Evolutionary conservation across 2,888 invertebrate species (phyloP), one percentile per base, ranked within the genome.

Genomic region (Pegoplata infirma): DNA sequence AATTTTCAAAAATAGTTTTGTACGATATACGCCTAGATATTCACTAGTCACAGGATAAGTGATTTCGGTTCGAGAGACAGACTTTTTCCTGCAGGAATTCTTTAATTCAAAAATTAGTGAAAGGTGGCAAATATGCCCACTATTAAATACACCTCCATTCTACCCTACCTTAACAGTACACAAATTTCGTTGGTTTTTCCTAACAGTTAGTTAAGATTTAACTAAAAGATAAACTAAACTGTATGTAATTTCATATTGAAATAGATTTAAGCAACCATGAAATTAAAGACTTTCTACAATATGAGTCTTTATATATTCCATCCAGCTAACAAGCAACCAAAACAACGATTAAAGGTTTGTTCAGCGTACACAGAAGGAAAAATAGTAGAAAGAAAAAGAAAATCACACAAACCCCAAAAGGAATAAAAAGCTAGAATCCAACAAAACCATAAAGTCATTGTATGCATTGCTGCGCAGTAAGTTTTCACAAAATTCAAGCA

Each of bases 191-290:
- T n/a, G n/a, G n/a, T 67, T 7, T 47, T 47, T 63, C 53, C 66
- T 25, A 69, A 61, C 58, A 68, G 44, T 74, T 66, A 69, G 73
- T 74, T 69, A 74, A 74, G 78, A 74, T 64, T 63, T 58, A 64
- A 59, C 69, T 44, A 55, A 16, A 17, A 64, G 64, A 73, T 69
- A 69, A 67, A 47, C 56, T 40, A 49, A 58, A 66, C 55, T 47
- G 59, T 40, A 21, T 21, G 51, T 51, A 67, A 74, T 71, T 74
- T 74, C 16, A 61, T 46, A 78, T 74, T 71, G 74, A 55, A 59
- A 78, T 61, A 69, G 55, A 75, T 87, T 86, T 86, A 87, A 87
- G 87, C 84, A 87, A 87, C 85, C 87, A 86, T 86, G 87, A 87
- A 87, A 87, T 87, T 87, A 86, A 87, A 87, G 87, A 82, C 71